Conservation (phyloP, 2,113 vertebrate species). For the Pelmatolapia mariae region DNA sequence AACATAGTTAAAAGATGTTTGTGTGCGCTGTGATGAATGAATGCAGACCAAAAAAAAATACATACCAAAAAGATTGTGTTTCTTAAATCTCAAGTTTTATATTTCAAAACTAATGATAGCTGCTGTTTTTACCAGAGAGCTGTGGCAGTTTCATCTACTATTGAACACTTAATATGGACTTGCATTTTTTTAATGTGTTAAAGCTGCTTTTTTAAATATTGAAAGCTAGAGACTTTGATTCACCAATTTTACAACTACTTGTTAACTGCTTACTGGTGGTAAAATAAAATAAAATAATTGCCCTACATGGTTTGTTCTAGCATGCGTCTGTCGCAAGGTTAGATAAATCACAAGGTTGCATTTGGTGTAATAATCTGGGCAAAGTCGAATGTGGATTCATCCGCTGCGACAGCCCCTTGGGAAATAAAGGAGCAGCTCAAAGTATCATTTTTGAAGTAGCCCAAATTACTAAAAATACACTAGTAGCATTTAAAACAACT, state of each 20-base stretch:
- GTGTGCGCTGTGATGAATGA: neutral
- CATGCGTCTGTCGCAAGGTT: neutral
- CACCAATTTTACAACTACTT: neutral
- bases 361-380: neutral
- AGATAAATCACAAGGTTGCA: neutral
- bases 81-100: neutral
- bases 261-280: neutral
- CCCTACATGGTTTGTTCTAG: neutral
- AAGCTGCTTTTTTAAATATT: neutral
- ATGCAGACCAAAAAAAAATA: rapidly evolving
- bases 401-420: neutral
- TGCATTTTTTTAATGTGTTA: neutral
- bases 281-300: neutral
- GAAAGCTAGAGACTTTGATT: neutral
- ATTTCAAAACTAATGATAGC: neutral
- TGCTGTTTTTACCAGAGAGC: neutral
- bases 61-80: rapidly evolving
- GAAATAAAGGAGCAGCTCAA: neutral
- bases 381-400: neutral
- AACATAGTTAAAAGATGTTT: neutral
- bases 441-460: neutral
- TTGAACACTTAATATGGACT: neutral
- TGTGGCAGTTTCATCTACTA: neutral
- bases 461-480: neutral
- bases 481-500: neutral